A percentile compares a stretch with the other conserved stretches of the same genome.
These are phyloP conservation scores for Austrofundulus limnaeus DNA, from an alignment of 2,113 vertebrate species.

Conservation along the genomic window DNA sequence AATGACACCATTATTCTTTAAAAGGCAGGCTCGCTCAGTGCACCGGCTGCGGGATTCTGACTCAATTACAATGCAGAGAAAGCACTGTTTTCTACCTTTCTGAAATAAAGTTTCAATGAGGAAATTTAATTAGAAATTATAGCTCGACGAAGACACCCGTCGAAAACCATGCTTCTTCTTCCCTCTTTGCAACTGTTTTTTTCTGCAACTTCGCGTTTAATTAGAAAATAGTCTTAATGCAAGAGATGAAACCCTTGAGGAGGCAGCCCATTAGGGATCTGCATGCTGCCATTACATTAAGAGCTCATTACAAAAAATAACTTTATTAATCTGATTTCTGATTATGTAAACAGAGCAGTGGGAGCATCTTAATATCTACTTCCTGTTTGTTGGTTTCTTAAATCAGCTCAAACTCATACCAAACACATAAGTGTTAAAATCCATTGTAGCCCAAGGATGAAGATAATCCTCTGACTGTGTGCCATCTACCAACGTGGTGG, in stretches of 20 bases:
- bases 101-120: slow-evolving; percentile 78
- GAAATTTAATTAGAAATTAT: slow-evolving; percentile 81
- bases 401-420: slow-evolving; percentile 17
- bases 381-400: slow-evolving; percentile 23
- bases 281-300: not conserved
- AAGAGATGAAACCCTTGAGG: not conserved
- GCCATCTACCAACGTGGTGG: slow-evolving; percentile 41
- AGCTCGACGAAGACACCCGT: slow-evolving; percentile 53
- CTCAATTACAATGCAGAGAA: slow-evolving; percentile 75
- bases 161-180: slow-evolving; percentile 56
- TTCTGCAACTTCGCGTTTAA: slow-evolving; percentile 31
- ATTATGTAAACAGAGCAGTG: slow-evolving; percentile 12
- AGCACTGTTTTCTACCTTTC: slow-evolving; percentile 70
- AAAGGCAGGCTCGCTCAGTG: slow-evolving; percentile 65
- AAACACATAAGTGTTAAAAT: slow-evolving; percentile 55
- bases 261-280: not conserved
- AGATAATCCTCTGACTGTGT: slow-evolving; percentile 57
- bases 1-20: slow-evolving; percentile 80
- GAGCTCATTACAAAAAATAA: slow-evolving; percentile 4
- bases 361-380: slow-evolving; percentile 6
- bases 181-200: slow-evolving; percentile 48
- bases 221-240: slow-evolving; percentile 31
- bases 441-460: slow-evolving; percentile 49
- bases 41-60: slow-evolving; percentile 70
- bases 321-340: slow-evolving; percentile 28